Conservation (phyloP, 2,113 vertebrate genomes). For the Leptobrachium ailaonicum region DNA sequence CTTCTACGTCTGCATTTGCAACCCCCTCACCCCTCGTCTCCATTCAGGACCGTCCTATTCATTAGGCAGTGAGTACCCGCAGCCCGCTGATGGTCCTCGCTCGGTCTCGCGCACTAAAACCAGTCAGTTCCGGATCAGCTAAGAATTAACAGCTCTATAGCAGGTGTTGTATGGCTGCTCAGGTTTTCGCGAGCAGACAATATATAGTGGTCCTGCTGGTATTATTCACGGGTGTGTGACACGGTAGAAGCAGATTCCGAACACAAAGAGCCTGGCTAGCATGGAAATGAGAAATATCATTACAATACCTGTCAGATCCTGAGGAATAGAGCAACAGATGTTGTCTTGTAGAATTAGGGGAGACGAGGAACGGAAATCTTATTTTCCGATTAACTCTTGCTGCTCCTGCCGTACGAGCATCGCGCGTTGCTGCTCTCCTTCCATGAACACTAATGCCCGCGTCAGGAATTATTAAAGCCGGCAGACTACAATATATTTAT, state of each 20-base stretch:
- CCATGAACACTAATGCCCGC: neutral
- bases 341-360: constrained; percentile 26
- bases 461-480: neutral
- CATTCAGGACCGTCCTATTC: neutral
- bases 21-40: neutral
- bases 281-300: constrained; percentile 32
- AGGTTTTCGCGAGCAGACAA: neutral
- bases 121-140: neutral
- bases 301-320: constrained; percentile 41
- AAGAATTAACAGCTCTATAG: neutral
- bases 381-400: constrained; percentile 17
- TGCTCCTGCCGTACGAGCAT: neutral
- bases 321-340: constrained; percentile 23
- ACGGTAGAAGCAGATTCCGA: neutral
- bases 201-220: constrained; percentile 9
- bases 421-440: neutral
- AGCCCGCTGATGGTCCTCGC: neutral
- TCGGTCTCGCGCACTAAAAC: neutral
- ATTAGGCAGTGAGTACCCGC: neutral
- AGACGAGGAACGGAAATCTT: constrained; percentile 12
- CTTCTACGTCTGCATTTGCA: too few species aligned
- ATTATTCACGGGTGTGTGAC: constrained; percentile 9
- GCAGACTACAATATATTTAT: too few species aligned
- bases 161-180: constrained; percentile 14
- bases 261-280: constrained; percentile 13